Percentiles rank a stretch among this genome's conserved stretches.
These are phyloP conservation scores for Blastobasis lacticolella DNA, from an alignment of 2,888 invertebrate species.

Conservation along the genomic window DNA sequence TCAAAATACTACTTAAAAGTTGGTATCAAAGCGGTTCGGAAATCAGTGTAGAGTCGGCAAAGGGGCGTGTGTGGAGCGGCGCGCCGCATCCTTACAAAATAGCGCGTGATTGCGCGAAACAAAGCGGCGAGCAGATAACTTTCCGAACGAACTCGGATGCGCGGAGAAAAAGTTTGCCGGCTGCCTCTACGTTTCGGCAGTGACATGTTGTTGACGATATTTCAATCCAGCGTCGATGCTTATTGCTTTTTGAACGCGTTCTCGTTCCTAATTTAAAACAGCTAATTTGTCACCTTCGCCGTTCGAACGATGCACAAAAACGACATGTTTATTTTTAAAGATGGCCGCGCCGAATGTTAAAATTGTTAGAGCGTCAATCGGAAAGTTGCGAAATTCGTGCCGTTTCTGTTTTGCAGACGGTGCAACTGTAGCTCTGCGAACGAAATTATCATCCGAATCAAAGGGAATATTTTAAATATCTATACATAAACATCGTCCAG, in stretches of 20 bases:
- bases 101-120: conserved; percentile 63
- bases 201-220: conserved; percentile 27
- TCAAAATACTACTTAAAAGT: conserved; percentile 67
- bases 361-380: too few species aligned
- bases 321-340: not conserved
- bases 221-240: conserved; percentile 28
- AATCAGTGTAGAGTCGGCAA: conserved; percentile 65
- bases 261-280: conserved; percentile 5
- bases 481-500: conserved; percentile 60
- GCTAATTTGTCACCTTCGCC: too few species aligned
- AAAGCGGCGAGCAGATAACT: conserved; percentile 51
- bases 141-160: conserved; percentile 33
- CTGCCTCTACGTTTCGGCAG: conserved; percentile 32
- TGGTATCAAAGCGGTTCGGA: conserved; percentile 67
- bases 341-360: too few species aligned
- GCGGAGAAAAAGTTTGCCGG: conserved; percentile 61
- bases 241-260: conserved; percentile 30
- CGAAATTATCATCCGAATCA: conserved; percentile 72
- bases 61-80: conserved; percentile 44
- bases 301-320: too few species aligned
- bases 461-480: conserved; percentile 74
- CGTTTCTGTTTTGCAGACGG: conserved; percentile 42
- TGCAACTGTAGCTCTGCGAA: conserved; percentile 42
- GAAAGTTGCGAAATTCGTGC: too few species aligned
- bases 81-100: conserved; percentile 67